phyloP scores from a whole-genome alignment of 2,113 vertebrate species.

The Protobothrops flavoviridis region DNA sequence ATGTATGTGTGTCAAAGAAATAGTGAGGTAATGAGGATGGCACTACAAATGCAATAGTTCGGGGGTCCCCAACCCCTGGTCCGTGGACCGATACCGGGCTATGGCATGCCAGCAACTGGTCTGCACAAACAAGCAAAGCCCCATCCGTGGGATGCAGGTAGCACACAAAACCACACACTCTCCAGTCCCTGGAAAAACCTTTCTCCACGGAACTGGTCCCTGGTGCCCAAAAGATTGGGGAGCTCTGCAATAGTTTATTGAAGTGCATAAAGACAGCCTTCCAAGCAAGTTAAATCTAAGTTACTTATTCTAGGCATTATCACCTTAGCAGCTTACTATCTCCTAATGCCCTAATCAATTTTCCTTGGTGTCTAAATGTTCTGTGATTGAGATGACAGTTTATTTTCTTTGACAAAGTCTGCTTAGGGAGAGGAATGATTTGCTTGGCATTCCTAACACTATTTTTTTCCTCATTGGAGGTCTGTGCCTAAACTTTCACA shows the following conservation, averaged over 20 bases:
- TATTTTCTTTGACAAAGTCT: neutral
- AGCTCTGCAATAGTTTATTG: neutral
- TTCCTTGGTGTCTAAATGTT: neutral
- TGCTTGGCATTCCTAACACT: neutral
- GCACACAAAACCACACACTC: too few species aligned
- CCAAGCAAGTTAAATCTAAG: neutral
- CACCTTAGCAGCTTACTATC: neutral
- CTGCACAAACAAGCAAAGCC: too few species aligned
- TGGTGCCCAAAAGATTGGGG: too few species aligned
- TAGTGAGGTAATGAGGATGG: neutral
- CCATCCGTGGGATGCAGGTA: too few species aligned
- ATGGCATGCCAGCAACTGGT: too few species aligned
- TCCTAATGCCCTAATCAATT: neutral
- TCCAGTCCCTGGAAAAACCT: too few species aligned
- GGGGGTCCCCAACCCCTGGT: too few species aligned
- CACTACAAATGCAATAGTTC: neutral
- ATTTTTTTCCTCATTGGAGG: neutral
- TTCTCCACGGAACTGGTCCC: too few species aligned
- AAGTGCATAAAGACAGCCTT: neutral
- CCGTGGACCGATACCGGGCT: too few species aligned
- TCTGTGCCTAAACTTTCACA: neutral
- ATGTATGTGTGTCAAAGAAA: neutral
- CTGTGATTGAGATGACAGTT: neutral
- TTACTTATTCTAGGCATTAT: neutral
- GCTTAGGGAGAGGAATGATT: neutral